Evolutionary conservation across 2,113 vertebrate species (phyloP).

Genomic region (Formicarius rufipectus): DNA sequence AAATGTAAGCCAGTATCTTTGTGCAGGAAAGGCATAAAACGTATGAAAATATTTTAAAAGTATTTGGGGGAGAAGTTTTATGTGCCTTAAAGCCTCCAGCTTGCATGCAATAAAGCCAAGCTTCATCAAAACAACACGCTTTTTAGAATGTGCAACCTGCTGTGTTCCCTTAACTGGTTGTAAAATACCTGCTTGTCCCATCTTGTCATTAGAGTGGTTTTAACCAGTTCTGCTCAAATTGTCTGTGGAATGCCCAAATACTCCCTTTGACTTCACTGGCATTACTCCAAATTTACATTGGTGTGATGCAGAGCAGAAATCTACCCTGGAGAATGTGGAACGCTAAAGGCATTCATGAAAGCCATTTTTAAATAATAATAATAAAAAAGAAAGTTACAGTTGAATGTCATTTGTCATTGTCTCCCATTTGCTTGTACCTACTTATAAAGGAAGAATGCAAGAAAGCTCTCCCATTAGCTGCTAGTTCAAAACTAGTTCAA

Average conservation of each 20-base stretch:
- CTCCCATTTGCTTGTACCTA: background rate
- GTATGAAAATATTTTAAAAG: background rate
- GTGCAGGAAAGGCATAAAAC: background rate
- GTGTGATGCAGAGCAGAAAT: conserved; percentile 19
- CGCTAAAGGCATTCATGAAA: background rate
- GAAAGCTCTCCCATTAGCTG: background rate
- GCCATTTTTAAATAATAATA: background rate
- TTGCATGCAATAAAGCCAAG: background rate
- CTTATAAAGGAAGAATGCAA: background rate
- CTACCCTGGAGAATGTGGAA: background rate
- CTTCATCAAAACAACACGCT: background rate
- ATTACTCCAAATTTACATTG: background rate
- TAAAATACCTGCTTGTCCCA: background rate
- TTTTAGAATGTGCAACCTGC: background rate
- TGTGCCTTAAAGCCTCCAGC: background rate
- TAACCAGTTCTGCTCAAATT: background rate
- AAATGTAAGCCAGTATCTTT: background rate
- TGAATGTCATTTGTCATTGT: background rate
- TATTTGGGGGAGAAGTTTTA: background rate
- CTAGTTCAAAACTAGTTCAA: background rate
- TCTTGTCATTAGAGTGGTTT: background rate
- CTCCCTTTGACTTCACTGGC: background rate
- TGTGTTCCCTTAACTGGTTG: background rate
- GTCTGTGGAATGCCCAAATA: background rate
- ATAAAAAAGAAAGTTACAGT: background rate